These are phyloP conservation scores for Incurvaria masculella DNA, from an alignment of 2,888 invertebrate genomes.

Conservation along the genomic window DNA sequence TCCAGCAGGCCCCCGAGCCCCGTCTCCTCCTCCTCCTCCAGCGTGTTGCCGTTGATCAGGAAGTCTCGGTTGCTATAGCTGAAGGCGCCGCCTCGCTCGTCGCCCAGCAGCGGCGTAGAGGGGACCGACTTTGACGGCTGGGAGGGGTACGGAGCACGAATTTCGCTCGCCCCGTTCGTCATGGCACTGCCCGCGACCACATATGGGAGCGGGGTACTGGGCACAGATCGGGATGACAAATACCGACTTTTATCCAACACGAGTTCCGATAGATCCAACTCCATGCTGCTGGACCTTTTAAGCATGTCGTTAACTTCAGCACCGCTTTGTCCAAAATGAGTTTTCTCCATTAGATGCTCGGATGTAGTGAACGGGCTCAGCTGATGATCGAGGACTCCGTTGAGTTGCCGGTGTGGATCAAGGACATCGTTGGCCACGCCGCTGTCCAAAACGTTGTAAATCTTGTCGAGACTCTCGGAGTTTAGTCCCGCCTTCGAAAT, in stretches of 20 bases:
- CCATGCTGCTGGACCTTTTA: slow-evolving; percentile 44
- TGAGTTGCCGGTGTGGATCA: slow-evolving; percentile 32
- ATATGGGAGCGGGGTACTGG: slow-evolving; percentile 63
- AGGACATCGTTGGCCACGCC: slow-evolving; percentile 37
- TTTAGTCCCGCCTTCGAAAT: slow-evolving; percentile 49
- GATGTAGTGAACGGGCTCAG: background rate
- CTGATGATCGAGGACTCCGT: slow-evolving; percentile 24
- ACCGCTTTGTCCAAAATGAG: too few species aligned
- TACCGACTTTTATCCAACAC: slow-evolving; percentile 41
- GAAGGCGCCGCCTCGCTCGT: slow-evolving; percentile 50
- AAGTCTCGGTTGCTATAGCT: slow-evolving; percentile 60
- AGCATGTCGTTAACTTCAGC: slow-evolving; percentile 39
- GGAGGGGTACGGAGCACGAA: slow-evolving; percentile 34
- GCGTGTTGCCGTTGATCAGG: slow-evolving; percentile 60
- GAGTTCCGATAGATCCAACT: slow-evolving; percentile 40
- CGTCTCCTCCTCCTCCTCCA: slow-evolving; percentile 37
- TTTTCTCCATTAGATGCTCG: background rate
- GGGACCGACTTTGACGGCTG: slow-evolving; percentile 71
- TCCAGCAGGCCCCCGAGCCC: slow-evolving; percentile 20
- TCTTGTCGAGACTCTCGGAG: slow-evolving; percentile 62
- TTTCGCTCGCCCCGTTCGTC: slow-evolving; percentile 39
- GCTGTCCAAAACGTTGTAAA: slow-evolving; percentile 61
- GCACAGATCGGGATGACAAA: slow-evolving; percentile 64
- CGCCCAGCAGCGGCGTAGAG: slow-evolving; percentile 64
- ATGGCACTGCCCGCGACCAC: slow-evolving; percentile 36